phyloP scores from a whole-genome alignment of 2,113 vertebrate species.

The Monopterus albus region DNA sequence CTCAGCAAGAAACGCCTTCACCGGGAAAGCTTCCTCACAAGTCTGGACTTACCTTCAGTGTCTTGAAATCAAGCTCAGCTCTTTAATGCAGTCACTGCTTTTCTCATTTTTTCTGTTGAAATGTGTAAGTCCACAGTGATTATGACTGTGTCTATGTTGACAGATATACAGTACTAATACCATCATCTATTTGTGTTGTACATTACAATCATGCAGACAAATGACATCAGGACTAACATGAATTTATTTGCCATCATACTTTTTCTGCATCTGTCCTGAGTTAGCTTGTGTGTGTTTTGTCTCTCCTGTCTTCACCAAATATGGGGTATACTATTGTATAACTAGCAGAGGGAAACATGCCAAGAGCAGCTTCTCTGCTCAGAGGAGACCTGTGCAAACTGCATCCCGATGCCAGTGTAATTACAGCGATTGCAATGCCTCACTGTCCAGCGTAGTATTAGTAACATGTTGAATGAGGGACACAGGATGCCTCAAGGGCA shows the following conservation, averaged over 20 bases:
- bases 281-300: slow-evolving; percentile 17
- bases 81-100: slow-evolving; percentile 28
- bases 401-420: slow-evolving; percentile 12
- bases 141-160: neutral
- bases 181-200: neutral
- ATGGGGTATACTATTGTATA: slow-evolving; percentile 19
- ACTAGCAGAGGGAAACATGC: slow-evolving; percentile 22
- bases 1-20: slow-evolving; percentile 60
- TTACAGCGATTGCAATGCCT: slow-evolving; percentile 43
- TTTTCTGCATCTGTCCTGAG: slow-evolving; percentile 1
- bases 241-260: neutral
- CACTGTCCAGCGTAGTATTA: slow-evolving; percentile 57
- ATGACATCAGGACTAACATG: neutral
- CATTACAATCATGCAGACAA: no score
- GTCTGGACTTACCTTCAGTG: slow-evolving; percentile 34
- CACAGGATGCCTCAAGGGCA: slow-evolving; percentile 55
- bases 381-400: neutral
- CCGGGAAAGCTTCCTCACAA: slow-evolving; percentile 28
- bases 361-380: slow-evolving; percentile 10
- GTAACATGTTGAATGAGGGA: slow-evolving; percentile 44
- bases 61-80: slow-evolving; percentile 22
- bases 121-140: slow-evolving; percentile 1
- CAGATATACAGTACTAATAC: neutral
- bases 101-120: slow-evolving; percentile 19
- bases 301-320: slow-evolving; percentile 6